Evolutionary conservation across 2,113 vertebrate species (phyloP).

Genomic region (Rhinopomastus cyanomelas): DNA sequence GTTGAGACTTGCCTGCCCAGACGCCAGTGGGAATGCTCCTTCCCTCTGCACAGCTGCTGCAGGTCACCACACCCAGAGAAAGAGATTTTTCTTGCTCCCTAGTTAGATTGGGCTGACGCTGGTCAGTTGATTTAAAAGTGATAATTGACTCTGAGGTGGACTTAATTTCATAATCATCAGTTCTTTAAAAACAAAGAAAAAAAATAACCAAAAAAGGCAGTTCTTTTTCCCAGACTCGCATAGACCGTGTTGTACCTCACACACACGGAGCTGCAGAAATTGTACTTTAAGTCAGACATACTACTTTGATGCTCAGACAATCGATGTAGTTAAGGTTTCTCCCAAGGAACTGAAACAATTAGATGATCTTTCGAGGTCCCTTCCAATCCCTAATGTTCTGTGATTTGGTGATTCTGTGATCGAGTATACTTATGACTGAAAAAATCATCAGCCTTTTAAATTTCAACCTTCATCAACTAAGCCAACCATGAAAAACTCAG

Average conservation of each 20-base stretch:
- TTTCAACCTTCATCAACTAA: not conserved
- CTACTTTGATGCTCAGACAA: not conserved
- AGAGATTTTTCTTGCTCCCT: not conserved
- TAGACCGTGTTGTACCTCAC: not conserved
- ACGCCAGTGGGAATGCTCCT: not conserved
- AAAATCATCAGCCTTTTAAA: not conserved
- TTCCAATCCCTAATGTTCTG: too few species aligned
- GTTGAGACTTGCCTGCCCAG: not conserved
- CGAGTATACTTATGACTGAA: not conserved
- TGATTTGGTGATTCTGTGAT: too few species aligned
- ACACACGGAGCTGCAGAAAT: not conserved
- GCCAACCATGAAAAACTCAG: not conserved
- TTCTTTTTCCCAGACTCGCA: not conserved
- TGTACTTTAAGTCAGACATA: not conserved
- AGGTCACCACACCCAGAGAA: not conserved
- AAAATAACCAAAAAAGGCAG: not conserved
- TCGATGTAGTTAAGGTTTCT: not conserved
- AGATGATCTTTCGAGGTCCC: too few species aligned
- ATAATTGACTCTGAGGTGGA: not conserved
- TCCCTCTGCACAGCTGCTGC: conserved; percentile 19
- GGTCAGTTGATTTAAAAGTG: not conserved
- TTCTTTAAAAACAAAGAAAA: not conserved
- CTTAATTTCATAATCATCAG: not conserved
- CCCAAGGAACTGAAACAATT: not conserved
- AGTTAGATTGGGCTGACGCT: not conserved